Conservation (phyloP, 2,113 vertebrate species). For the Leptocoma aspasia region DNA sequence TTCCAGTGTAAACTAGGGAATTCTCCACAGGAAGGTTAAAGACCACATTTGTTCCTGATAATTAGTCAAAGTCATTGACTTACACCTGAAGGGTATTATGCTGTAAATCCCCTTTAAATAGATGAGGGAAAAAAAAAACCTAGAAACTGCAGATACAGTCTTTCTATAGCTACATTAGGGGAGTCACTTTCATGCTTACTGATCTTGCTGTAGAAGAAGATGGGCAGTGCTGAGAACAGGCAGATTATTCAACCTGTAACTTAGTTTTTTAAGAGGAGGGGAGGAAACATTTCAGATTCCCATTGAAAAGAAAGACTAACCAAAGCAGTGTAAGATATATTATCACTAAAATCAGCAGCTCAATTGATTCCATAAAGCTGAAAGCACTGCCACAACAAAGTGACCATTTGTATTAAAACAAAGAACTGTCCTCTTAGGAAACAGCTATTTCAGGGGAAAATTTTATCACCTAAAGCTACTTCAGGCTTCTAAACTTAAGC, state of each 20-base stretch:
- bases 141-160: constrained; percentile 15
- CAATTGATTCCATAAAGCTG: not conserved
- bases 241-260: not conserved
- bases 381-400: not conserved
- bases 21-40: not conserved
- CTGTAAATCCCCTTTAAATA: not conserved
- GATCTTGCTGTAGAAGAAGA: not conserved
- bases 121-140: not conserved
- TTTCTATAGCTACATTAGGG: constrained; percentile 1
- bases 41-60: not conserved
- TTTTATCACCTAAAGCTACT: not conserved
- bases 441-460: not conserved
- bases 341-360: not conserved
- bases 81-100: constrained; percentile 6
- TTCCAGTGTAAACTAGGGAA: not conserved
- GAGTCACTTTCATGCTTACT: constrained; percentile 49
- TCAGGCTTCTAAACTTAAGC: not conserved
- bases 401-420: not conserved
- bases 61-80: constrained; percentile 30
- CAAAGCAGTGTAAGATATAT: not conserved
- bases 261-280: not conserved
- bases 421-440: not conserved
- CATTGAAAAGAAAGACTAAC: not conserved
- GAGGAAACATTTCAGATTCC: not conserved
- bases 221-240: not conserved